A percentile compares a stretch with the other conserved stretches of the same genome.
phyloP scores from a whole-genome alignment of 1,140 invertebrate genomes.

The Bombus vancouverensis region DNA sequence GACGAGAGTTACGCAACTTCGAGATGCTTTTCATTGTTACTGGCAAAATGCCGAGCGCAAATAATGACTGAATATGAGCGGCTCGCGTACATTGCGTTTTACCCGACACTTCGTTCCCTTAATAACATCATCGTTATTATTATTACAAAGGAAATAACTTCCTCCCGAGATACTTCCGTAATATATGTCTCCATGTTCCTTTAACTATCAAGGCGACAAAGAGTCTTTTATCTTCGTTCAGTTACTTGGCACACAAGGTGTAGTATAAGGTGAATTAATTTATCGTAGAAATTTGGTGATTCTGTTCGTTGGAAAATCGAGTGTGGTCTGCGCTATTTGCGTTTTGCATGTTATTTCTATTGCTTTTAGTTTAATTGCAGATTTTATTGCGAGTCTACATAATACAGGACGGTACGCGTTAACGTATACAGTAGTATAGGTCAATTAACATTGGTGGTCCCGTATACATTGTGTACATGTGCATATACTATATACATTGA shows the following conservation, averaged over 20 bases:
- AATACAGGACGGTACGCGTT: not conserved
- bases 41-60: slow-evolving; percentile 70
- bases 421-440: not conserved
- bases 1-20: slow-evolving; percentile 64
- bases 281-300: not conserved
- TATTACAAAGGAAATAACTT: slow-evolving; percentile 27
- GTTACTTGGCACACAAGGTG: not conserved
- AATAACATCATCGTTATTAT: slow-evolving; percentile 47
- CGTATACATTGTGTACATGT: no score
- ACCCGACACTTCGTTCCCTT: slow-evolving; percentile 52
- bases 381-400: not conserved
- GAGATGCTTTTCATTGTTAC: slow-evolving; percentile 71
- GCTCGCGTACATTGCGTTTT: slow-evolving; percentile 44
- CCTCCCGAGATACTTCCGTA: not conserved
- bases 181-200: not conserved
- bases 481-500: no score
- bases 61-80: slow-evolving; percentile 60
- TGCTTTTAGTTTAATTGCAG: no score
- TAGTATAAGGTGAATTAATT: not conserved
- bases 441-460: not conserved
- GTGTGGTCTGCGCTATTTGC: no score
- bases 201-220: not conserved
- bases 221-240: not conserved
- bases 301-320: no score
- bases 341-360: no score